Conservation (phyloP, 2,888 invertebrate genomes). For the Limenitis camilla region DNA sequence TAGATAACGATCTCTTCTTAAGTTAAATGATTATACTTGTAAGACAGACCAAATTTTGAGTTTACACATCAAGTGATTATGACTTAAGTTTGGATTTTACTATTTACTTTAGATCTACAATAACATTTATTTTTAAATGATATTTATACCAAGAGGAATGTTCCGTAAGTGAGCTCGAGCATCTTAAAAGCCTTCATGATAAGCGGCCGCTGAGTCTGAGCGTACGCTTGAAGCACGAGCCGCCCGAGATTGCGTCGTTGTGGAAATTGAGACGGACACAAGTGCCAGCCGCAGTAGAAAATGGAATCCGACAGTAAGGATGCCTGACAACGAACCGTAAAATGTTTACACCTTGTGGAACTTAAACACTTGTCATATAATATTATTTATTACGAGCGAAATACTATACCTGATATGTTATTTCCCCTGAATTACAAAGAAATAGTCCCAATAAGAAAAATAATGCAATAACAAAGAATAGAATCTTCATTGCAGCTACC, state of each 20-base stretch:
- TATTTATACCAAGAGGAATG: conserved; percentile 45
- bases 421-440: conserved; percentile 65
- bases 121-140: not conserved
- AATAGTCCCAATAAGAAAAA: conserved; percentile 57
- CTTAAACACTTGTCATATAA: not conserved
- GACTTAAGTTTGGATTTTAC: too few species aligned
- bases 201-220: conserved; percentile 53
- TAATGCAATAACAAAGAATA: conserved; percentile 50
- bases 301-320: conserved; percentile 52
- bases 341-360: not conserved
- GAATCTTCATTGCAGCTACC: conserved; percentile 47
- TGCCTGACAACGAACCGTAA: conserved; percentile 38
- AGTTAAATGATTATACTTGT: too few species aligned
- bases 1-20: too few species aligned
- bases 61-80: too few species aligned
- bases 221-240: conserved; percentile 46
- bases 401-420: conserved; percentile 54
- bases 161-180: conserved; percentile 54
- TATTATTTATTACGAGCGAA: not conserved
- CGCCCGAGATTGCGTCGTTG: conserved; percentile 36
- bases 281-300: conserved; percentile 63
- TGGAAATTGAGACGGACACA: conserved; percentile 30
- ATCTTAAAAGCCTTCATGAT: conserved; percentile 67
- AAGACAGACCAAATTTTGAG: too few species aligned
- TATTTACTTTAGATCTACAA: too few species aligned